Evolutionary conservation across 2,113 vertebrate species (phyloP).

Genomic region (Grantiella picta): DNA sequence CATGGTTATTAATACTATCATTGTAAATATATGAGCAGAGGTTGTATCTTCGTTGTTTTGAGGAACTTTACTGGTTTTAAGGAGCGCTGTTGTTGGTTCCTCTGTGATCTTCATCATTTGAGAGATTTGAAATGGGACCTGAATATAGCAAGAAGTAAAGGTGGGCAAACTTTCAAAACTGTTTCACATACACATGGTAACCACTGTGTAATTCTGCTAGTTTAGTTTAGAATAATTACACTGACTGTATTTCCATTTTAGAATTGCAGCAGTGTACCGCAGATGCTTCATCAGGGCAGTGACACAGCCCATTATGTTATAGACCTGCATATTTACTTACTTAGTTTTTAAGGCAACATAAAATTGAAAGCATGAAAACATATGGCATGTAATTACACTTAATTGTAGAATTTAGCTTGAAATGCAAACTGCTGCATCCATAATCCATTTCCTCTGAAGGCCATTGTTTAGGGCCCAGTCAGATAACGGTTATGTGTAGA

Average conservation of each 20-base stretch:
- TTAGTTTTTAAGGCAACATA: not conserved
- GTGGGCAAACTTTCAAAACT: not conserved
- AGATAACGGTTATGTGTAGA: not conserved
- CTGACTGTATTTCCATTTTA: not conserved
- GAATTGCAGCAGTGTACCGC: not conserved
- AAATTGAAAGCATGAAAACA: constrained; percentile 2
- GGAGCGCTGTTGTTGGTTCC: not conserved
- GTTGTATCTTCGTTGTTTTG: not conserved
- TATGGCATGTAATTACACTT: not conserved
- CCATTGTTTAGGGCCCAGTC: not conserved
- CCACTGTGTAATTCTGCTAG: not conserved
- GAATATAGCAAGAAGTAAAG: not conserved
- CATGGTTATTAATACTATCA: not conserved
- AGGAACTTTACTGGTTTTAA: not conserved
- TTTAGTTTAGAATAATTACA: not conserved
- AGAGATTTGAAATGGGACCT: not conserved
- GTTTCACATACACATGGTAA: not conserved
- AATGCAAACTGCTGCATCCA: not conserved
- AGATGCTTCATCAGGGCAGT: not conserved
- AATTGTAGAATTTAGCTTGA: constrained; percentile 23
- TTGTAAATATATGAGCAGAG: not conserved
- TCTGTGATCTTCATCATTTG: not conserved
- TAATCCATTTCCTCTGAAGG: not conserved
- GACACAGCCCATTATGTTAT: not conserved
- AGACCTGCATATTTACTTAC: not conserved